Evolutionary conservation across 2,113 vertebrate genomes (phyloP), one percentile per base, ranked within the genome.

Genomic region (Ceyx melanurus): DNA sequence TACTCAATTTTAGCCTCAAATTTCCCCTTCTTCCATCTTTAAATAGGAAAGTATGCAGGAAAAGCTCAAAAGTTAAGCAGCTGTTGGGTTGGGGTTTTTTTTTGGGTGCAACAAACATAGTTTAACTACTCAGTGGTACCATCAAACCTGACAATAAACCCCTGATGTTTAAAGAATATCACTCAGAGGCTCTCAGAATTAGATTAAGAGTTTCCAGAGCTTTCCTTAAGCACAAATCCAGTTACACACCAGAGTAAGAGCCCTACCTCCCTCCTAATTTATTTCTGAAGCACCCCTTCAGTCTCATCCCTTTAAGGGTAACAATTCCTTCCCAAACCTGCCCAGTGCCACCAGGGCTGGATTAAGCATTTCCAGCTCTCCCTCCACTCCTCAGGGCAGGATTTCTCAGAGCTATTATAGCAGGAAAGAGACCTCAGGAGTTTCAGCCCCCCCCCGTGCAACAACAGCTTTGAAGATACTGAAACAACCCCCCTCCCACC

Each of bases 371-470:
- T 51, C 77, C 29, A 15, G 45, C 75, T 66, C 29, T 71, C 57
- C 20, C 81, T 56, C 42, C 0, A 1, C 45, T 90, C 72, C 46
- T 16, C 0, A 19, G 35, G 70, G 46, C 31, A 46, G 50, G 42
- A 25, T 4, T 78, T 33, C 64, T 50, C 72, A 40, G 48, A 35
- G 56, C 13, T 71, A 9, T 16, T 43, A 25, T 25, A 54, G 77
- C 40, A 51, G 73, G 50, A 29, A 15, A 51, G 56, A 76, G 37
- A 40, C 0, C 37, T 37, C 37, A 0, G 64, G 9, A 70, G 23
- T 3, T 0, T 62, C 21, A 58, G 11, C 37, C 3, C n/a, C 40
- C 23, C 40, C 23, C 50, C 0, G 4, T 0, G 11, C 35, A 29
- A 43, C 28, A 50, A 31, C 62, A 72, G 22, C 58, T 73, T 22